Conservation (phyloP, 2,888 invertebrate species). For the Norana najaformis region DNA sequence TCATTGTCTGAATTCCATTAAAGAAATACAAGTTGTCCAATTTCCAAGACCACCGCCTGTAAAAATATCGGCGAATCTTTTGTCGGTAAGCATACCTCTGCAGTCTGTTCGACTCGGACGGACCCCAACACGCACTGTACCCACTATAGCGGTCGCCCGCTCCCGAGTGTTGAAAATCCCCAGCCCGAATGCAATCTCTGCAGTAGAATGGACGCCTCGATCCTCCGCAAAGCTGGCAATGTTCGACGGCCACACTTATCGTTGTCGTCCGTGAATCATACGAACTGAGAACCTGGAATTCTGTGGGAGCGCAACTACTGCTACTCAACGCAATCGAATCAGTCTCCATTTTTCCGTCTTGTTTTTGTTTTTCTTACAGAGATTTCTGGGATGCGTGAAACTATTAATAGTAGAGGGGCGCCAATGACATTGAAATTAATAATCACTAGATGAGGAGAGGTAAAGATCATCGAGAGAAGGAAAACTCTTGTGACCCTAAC, state of each 20-base stretch:
- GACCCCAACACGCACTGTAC: not conserved
- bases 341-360: not conserved
- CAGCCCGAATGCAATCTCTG: constrained; percentile 39
- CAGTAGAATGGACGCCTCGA: constrained; percentile 42
- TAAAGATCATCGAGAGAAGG: too few species aligned
- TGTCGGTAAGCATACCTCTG: not conserved
- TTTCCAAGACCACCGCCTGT: not conserved
- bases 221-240: constrained; percentile 42
- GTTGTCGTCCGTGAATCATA: constrained; percentile 34
- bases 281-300: constrained; percentile 35
- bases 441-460: not conserved
- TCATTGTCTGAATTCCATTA: not conserved
- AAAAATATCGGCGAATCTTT: not conserved
- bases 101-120: not conserved
- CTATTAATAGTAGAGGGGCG: not conserved
- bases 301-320: constrained; percentile 41
- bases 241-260: constrained; percentile 43
- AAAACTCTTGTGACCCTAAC: too few species aligned
- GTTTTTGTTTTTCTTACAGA: not conserved
- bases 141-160: not conserved
- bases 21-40: not conserved
- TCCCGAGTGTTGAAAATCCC: constrained; percentile 37
- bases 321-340: constrained; percentile 1
- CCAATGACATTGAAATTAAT: not conserved
- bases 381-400: not conserved